Evolutionary conservation across 2,797 vertebrate genomes (phyloP).

Genomic region (Champsocephalus esox): DNA sequence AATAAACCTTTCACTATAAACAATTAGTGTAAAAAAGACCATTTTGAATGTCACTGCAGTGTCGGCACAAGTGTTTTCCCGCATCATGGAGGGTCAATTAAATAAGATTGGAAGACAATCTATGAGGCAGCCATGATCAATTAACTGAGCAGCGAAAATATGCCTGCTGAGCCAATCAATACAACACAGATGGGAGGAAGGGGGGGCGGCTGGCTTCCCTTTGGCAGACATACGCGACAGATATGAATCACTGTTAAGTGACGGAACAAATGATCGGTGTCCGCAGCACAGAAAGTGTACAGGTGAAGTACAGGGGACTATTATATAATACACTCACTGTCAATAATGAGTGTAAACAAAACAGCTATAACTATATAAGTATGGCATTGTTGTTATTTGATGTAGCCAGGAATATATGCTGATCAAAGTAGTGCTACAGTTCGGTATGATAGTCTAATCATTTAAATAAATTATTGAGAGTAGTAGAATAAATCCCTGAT

Average conservation of each 20-base stretch:
- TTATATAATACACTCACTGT: slow-evolving; percentile 5
- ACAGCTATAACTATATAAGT: neutral
- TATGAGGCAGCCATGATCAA: slow-evolving; percentile 70
- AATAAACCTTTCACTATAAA: slow-evolving; percentile 64
- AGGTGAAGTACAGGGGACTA: slow-evolving; percentile 22
- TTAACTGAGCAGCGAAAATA: slow-evolving; percentile 56
- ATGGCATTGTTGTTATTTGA: neutral
- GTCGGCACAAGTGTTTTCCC: slow-evolving; percentile 51
- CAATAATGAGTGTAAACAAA: neutral
- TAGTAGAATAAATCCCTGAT: neutral
- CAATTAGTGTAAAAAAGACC: slow-evolving; percentile 67
- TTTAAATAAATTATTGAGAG: neutral
- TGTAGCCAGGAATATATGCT: neutral
- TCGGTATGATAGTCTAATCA: neutral
- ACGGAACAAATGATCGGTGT: slow-evolving; percentile 31
- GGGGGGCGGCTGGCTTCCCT: neutral
- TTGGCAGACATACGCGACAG: slow-evolving; percentile 27
- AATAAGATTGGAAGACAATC: slow-evolving; percentile 55
- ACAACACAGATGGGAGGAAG: slow-evolving; percentile 33
- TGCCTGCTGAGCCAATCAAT: slow-evolving; percentile 62
- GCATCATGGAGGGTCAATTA: slow-evolving; percentile 64
- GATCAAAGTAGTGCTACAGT: neutral
- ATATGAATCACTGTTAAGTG: slow-evolving; percentile 50
- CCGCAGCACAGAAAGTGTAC: slow-evolving; percentile 14
- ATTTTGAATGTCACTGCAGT: slow-evolving; percentile 49